Percentiles rank a stretch among this genome's conserved stretches.
Evolutionary conservation across 2,113 vertebrate species (phyloP).

Genomic region (Girardinichthys multiradiatus): DNA sequence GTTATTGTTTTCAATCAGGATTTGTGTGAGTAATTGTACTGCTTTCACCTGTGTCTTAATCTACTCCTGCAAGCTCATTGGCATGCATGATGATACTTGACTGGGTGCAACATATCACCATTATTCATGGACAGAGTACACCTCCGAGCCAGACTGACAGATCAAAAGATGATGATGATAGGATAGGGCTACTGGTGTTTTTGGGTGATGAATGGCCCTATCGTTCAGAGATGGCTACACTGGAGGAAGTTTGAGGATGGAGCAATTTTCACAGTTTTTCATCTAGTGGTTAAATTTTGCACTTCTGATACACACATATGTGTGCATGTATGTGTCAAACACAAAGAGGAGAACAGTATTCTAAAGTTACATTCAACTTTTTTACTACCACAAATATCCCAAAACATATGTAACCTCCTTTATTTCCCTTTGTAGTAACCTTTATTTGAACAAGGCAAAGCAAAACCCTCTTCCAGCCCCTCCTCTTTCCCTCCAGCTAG

Average conservation of each 20-base stretch:
- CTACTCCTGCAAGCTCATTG: conserved; percentile 44
- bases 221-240: conserved; percentile 43
- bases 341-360: conserved; percentile 9
- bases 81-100: conserved; percentile 57
- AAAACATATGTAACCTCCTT: conserved; percentile 35
- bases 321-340: conserved; percentile 1
- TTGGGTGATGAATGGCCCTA: conserved; percentile 59
- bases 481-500: conserved; percentile 26
- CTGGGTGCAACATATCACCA: conserved; percentile 66
- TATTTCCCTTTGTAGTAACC: conserved; percentile 35
- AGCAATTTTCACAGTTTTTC: conserved; percentile 28
- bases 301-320: neutral
- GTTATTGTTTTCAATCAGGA: conserved; percentile 35
- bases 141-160: conserved; percentile 64
- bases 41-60: conserved; percentile 41
- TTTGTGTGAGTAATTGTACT: conserved; percentile 12
- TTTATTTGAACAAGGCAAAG: conserved; percentile 36
- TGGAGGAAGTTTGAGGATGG: conserved; percentile 38
- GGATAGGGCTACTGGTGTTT: conserved; percentile 37
- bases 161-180: conserved; percentile 73
- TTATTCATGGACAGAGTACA: conserved; percentile 66
- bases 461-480: neutral
- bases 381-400: conserved; percentile 35
- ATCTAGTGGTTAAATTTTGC: neutral
- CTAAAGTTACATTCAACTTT: conserved; percentile 20